phyloP scores from a whole-genome alignment of 1,140 invertebrate genomes.

The Temnothorax nylanderi region DNA sequence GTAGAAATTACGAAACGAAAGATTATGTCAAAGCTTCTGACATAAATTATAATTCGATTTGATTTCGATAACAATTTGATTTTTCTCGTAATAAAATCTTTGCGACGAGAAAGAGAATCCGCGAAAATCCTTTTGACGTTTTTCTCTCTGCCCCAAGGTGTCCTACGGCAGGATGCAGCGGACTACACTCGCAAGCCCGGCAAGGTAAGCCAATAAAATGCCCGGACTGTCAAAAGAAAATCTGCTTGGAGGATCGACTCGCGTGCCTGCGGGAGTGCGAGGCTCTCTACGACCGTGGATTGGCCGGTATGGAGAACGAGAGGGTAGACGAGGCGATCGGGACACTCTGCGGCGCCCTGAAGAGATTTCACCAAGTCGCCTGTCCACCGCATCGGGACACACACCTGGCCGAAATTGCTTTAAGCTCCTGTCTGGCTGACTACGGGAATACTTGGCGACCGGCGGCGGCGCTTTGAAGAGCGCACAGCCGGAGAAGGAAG shows the following conservation, averaged over 20 bases:
- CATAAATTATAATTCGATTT: background rate
- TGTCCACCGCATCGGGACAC: constrained; percentile 87
- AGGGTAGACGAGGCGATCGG: constrained; percentile 84
- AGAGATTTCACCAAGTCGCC: constrained; percentile 84
- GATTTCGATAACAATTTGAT: background rate
- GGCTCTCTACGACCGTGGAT: constrained; percentile 84
- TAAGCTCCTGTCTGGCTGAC: constrained; percentile 86
- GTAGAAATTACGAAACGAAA: background rate
- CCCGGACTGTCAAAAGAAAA: constrained; percentile 85
- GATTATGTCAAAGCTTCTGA: background rate
- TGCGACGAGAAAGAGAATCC: background rate
- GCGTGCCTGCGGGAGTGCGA: constrained; percentile 85
- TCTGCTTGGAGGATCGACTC: constrained; percentile 85
- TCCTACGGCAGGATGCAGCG: constrained; percentile 85
- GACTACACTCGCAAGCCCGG: constrained; percentile 84
- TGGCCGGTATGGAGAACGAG: constrained; percentile 83
- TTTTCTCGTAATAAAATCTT: background rate
- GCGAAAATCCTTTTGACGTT: background rate
- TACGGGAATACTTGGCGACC: constrained; percentile 78
- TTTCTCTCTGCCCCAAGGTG: constrained; percentile 85
- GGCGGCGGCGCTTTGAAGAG: constrained; percentile 14
- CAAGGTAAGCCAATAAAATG: constrained; percentile 82
- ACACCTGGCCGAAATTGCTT: constrained; percentile 87
- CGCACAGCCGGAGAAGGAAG: background rate
- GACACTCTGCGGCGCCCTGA: constrained; percentile 83